Conservation (phyloP, 1,140 invertebrate species). For the Saccostrea cuccullata region DNA sequence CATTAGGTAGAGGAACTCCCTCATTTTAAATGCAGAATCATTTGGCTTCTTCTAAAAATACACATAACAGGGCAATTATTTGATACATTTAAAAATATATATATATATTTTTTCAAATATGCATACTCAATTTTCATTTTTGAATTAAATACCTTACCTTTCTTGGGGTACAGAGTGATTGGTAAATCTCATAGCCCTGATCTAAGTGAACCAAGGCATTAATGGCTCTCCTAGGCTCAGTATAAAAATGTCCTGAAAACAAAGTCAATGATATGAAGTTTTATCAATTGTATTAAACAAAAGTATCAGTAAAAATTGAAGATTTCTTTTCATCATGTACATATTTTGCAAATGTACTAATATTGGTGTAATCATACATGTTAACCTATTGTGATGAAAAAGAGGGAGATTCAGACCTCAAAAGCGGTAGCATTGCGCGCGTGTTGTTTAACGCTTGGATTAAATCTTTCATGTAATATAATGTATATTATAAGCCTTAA, state of each 20-base stretch:
- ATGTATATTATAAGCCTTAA: too few relatives aligned
- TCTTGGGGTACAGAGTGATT: conserved; percentile 66
- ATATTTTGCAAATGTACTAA: too few relatives aligned
- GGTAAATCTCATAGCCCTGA: conserved; percentile 75
- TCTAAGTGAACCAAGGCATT: conserved; percentile 76
- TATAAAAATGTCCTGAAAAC: conserved; percentile 73
- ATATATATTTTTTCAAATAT: too few relatives aligned
- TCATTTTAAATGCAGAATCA: conserved; percentile 76
- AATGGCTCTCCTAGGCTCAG: conserved; percentile 73
- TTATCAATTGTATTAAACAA: not conserved
- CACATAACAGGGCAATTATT: not conserved
- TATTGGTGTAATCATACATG: too few relatives aligned
- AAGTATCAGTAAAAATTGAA: not conserved
- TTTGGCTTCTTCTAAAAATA: conserved; percentile 69
- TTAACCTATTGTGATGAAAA: too few relatives aligned
- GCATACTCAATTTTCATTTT: too few relatives aligned
- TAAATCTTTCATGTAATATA: too few relatives aligned
- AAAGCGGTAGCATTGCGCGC: too few relatives aligned
- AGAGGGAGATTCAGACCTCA: too few relatives aligned
- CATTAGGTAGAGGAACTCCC: conserved; percentile 75
- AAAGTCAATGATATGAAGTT: not conserved
- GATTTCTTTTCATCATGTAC: not conserved
- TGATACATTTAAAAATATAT: too few relatives aligned
- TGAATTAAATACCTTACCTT: conserved; percentile 60
- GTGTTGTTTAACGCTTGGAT: too few relatives aligned